phyloP scores from a whole-genome alignment of 2,888 invertebrate species.

The Nineta flava region DNA sequence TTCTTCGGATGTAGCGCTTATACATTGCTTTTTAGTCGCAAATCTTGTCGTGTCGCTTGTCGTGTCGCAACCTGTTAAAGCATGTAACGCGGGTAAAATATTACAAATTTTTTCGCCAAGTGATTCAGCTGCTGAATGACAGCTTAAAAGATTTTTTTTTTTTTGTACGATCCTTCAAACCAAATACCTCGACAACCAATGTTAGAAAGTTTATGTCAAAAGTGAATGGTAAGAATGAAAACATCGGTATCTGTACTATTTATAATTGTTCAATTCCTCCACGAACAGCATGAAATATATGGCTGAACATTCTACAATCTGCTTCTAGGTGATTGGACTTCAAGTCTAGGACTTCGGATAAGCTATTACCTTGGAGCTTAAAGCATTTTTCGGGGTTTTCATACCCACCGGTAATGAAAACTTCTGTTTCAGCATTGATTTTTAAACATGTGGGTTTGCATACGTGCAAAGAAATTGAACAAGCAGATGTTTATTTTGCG shows the following conservation, averaged over 20 bases:
- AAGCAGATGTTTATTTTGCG: constrained; percentile 14
- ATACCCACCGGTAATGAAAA: constrained; percentile 10
- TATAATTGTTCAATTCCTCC: constrained; percentile 7
- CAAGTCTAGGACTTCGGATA: constrained; percentile 12
- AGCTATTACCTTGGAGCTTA: constrained; percentile 9
- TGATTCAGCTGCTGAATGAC: neutral
- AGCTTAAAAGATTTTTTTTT: neutral
- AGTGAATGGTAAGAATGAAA: constrained; percentile 10
- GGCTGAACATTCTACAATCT: constrained; percentile 8
- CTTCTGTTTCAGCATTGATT: constrained; percentile 12
- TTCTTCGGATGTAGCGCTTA: too few species aligned
- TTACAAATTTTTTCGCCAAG: too few species aligned
- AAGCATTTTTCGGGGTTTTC: constrained; percentile 9
- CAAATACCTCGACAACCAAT: neutral
- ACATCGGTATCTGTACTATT: constrained; percentile 12
- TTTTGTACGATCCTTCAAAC: neutral
- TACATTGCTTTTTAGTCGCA: too few species aligned
- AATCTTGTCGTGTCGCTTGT: too few species aligned
- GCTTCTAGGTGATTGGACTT: constrained; percentile 10
- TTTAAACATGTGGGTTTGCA: constrained; percentile 12
- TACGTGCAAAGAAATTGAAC: constrained; percentile 14
- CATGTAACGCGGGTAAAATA: neutral
- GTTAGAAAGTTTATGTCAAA: constrained; percentile 6
- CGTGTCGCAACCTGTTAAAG: neutral
- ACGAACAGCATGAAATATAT: constrained; percentile 10